Percentiles rank a stretch among this genome's conserved stretches.
Evolutionary conservation across 1,140 invertebrate species (phyloP).

Genomic region (Scaptomyza montana): DNA sequence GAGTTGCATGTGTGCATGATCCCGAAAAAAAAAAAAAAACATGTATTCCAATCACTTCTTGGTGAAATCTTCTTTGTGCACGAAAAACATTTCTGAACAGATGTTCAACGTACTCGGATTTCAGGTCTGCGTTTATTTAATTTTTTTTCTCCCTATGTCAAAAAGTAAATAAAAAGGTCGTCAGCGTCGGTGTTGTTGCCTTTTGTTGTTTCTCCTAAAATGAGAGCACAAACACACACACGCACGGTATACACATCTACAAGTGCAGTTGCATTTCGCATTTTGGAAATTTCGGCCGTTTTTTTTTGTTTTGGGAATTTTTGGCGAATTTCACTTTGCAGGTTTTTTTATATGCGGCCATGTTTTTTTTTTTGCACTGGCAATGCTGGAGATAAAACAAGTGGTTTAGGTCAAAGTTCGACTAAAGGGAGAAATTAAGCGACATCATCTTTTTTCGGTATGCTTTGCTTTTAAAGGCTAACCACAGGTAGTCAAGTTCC

Average conservation of each 20-base stretch:
- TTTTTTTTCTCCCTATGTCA: constrained; percentile 17
- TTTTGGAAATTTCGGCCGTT: constrained; percentile 55
- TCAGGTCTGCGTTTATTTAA: constrained; percentile 58
- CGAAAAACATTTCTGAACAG: constrained; percentile 59
- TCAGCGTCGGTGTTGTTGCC: constrained; percentile 18
- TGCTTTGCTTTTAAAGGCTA: background rate
- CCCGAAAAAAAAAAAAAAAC: constrained; percentile 14
- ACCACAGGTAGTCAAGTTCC: constrained; percentile 26
- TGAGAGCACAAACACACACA: constrained; percentile 61
- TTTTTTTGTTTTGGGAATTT: constrained; percentile 18
- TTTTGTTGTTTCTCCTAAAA: constrained; percentile 53
- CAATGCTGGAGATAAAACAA: constrained; percentile 39
- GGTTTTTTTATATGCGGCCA: constrained; percentile 18
- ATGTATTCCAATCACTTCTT: constrained; percentile 52
- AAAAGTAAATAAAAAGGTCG: constrained; percentile 65
- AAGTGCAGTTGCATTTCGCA: constrained; percentile 48
- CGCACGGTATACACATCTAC: constrained; percentile 3
- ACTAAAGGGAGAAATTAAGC: constrained; percentile 18
- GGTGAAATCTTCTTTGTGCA: constrained; percentile 58
- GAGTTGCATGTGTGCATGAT: constrained; percentile 28
- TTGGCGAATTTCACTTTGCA: constrained; percentile 49
- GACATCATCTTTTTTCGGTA: constrained; percentile 1
- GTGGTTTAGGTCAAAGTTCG: constrained; percentile 60
- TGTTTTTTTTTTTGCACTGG: constrained; percentile 4
- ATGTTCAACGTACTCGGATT: constrained; percentile 70